Base-by-base conservation (phyloP, 2,113 vertebrate species). In the Oxyruncus cristatus region DNA sequence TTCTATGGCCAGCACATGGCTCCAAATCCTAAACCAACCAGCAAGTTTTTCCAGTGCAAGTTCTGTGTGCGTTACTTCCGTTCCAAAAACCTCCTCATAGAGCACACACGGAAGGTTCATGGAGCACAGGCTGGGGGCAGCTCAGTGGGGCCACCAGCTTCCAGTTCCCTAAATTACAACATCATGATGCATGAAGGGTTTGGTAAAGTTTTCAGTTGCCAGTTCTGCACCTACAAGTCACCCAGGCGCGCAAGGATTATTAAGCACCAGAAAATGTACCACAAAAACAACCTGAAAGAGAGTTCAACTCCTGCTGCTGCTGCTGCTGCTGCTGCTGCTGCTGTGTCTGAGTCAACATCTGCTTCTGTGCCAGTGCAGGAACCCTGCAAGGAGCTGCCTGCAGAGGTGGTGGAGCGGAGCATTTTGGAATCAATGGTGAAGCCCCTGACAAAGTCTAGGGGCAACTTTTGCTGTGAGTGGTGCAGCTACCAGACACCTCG, bases 61-160 rank as follows among this genome's bases (percentile, higher is more conserved):
- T 99, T 99, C 97, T 99, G 99, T 88, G 98, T 99, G 95, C 99
- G 99, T 96, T 99, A 99, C 97, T 99, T 99, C 98, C 98, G 99
- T 97, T 99, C 99, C 37, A 99, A 99, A 98, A 98, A 98, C 78
- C 99, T 99, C 93, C 98, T 99, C 92, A 98, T 98, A 92, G 99
- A 99, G 95, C 99, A 99, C 95, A 99, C 98, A 35, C 98, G 98
- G 85, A 99, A 99, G 95, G 98, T 99, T 95, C 99, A 99, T 81
- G 98, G 98, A 67, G 98, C 98, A 87, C 98, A 98, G 58, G 98
- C 97, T 82, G 98, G 98, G 86, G 98, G 97, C 53, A 97, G 98
- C 97, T 98, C 98, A 11, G 95, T 92, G 24, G 96, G 93, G 49
- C 39, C 97, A 14, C 95, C 95, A 24, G 30, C 98, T 62, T 74